Conservation (phyloP, 2,888 invertebrate species). For the Drosophila sordidapex region DNA sequence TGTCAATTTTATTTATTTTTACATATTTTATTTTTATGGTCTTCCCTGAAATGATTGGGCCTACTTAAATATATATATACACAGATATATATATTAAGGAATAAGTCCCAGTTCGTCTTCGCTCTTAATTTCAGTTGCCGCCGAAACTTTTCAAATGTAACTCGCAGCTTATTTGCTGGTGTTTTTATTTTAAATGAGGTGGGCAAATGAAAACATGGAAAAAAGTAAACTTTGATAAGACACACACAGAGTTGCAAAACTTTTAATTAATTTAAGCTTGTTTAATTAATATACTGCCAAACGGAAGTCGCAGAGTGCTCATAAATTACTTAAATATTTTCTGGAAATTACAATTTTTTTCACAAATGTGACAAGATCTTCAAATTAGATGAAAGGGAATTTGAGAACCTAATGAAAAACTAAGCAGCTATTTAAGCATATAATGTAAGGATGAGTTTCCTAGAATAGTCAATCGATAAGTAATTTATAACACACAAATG, state of each 20-base stretch:
- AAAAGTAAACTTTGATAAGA: constrained; percentile 34
- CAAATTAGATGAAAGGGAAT: constrained; percentile 20
- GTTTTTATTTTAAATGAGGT: constrained; percentile 32
- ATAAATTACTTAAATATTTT: constrained; percentile 6
- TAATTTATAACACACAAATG: constrained; percentile 41
- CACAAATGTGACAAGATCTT: background rate
- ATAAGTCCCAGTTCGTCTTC: constrained; percentile 38
- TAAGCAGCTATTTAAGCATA: background rate
- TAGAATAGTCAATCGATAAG: constrained; percentile 35
- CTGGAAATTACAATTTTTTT: background rate
- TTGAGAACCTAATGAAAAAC: background rate
- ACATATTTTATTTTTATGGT: constrained; percentile 48
- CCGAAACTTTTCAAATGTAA: constrained; percentile 30
- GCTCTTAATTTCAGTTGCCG: constrained; percentile 56
- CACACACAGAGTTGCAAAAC: constrained; percentile 24
- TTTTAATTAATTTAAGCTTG: constrained; percentile 66
- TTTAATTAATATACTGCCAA: constrained; percentile 38
- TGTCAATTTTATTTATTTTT: constrained; percentile 60
- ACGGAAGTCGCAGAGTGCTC: constrained; percentile 2
- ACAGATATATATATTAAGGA: background rate
- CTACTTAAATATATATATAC: constrained; percentile 8
- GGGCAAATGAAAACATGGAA: constrained; percentile 35
- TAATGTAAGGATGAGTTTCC: background rate
- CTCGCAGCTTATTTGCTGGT: constrained; percentile 15
- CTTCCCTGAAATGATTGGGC: constrained; percentile 45